These are phyloP conservation scores for Altica lythri DNA, from an alignment of 2,888 invertebrate genomes.

Conservation along the genomic window DNA sequence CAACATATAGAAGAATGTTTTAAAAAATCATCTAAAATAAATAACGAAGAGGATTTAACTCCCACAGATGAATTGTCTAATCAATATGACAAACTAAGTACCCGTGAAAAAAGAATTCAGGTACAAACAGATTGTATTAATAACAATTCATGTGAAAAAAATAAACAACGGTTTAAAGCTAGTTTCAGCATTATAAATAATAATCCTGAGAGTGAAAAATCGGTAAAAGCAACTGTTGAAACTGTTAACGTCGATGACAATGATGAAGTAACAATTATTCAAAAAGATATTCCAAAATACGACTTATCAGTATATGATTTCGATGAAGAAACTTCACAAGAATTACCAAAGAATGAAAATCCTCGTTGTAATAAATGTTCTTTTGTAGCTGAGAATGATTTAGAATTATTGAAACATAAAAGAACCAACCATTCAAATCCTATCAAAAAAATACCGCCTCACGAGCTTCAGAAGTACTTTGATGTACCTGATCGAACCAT, in stretches of 20 bases:
- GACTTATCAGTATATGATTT: constrained; percentile 36
- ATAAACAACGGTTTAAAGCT: too few relatives aligned
- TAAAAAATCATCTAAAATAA: too few relatives aligned
- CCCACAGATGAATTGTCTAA: too few relatives aligned
- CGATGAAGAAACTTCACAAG: constrained; percentile 30
- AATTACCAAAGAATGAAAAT: constrained; percentile 7
- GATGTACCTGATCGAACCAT: constrained; percentile 31
- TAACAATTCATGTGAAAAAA: too few relatives aligned
- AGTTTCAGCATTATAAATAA: too few relatives aligned
- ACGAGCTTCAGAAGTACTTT: constrained; percentile 33
- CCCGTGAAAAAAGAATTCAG: too few relatives aligned
- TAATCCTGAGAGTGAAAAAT: too few relatives aligned
- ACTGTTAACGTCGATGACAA: too few relatives aligned
- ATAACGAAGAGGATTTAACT: too few relatives aligned
- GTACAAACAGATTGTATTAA: too few relatives aligned
- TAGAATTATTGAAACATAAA: constrained; percentile 32
- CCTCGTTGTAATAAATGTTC: constrained; percentile 25
- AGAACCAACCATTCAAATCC: constrained; percentile 23
- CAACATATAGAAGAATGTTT: constrained; percentile 25
- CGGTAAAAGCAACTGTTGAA: too few relatives aligned
- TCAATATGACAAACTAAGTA: too few relatives aligned
- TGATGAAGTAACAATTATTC: constrained; percentile 1
- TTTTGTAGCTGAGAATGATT: constrained; percentile 26
- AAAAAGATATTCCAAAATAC: constrained; percentile 15
- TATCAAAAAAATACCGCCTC: constrained; percentile 21